Base-by-base conservation (phyloP, 2,888 invertebrate species). In the Nebria brevicollis region DNA sequence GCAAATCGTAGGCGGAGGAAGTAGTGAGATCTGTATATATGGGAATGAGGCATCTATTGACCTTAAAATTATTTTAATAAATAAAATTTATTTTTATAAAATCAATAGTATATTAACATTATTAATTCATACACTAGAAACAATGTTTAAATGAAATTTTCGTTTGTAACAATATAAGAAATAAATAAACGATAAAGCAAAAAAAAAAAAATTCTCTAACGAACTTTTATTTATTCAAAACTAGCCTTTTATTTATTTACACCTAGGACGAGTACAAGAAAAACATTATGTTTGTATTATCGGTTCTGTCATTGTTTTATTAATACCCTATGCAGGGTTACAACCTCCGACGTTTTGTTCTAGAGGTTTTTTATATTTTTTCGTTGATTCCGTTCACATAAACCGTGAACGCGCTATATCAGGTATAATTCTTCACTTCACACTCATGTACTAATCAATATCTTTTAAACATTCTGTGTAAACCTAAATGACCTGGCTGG, bases 161-260 rank as follows among this genome's bases (percentile, higher is more conserved):
- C 34, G 34, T 34, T 34, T 34, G 34, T 34, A 4, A 5, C 34
- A 34, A 5, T 1, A 34, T 34, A 34, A 34, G 34, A 2, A 34
- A 1, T 34, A 34, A 4, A 34, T 34, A 34, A 34, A 34, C 34
- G 1, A 34, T 34, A 34, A 34, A 34, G 5, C 34, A 1, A 34
- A 4, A 34, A 34, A 34, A 34, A 34, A 4, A 34, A 34, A 34
- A 73, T 74, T 74, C 74, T 73, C 74, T 64, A 72, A 66, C 73
- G 42, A 66, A 25, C 64, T 65, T 41, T 34, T 34, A 4, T 34
- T 34, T 4, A 34, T 34, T 34, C 34, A 2, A 34, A 34, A 34
- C 34, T 5, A 34, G 34, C 54, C 7, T 8, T 54, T 54, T 13
- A 54, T 54, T 54, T 8, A 54, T 54, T 54, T 54, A 54, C 8